Percentiles rank a stretch among this genome's conserved stretches.
Conservation (phyloP, 2,888 invertebrate species). For the Phasia obesa region DNA sequence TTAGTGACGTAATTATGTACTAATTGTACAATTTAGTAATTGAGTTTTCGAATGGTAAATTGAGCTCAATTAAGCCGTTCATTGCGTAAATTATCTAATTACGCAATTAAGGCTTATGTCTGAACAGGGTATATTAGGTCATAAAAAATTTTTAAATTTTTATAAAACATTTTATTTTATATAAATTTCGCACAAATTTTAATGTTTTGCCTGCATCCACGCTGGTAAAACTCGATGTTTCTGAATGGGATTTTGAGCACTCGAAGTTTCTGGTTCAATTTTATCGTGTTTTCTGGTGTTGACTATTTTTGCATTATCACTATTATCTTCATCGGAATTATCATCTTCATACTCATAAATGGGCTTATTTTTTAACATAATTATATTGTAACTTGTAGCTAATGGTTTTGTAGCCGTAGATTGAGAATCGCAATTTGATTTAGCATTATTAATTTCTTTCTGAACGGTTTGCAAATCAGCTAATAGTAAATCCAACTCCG, state of each 20-base stretch:
- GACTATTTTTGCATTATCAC: neutral
- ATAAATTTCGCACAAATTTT: neutral
- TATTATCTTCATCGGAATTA: constrained; percentile 58
- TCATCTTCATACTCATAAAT: constrained; percentile 55
- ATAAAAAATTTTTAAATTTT: too few relatives aligned
- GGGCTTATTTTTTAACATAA: constrained; percentile 35
- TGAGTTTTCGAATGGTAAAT: too few relatives aligned
- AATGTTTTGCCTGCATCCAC: constrained; percentile 59
- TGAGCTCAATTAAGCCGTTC: too few relatives aligned
- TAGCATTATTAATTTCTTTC: constrained; percentile 23
- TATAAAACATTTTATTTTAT: too few relatives aligned
- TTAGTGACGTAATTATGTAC: too few relatives aligned
- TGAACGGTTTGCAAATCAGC: constrained; percentile 54
- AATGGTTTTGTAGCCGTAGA: neutral
- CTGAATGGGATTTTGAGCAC: neutral
- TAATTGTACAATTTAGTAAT: too few relatives aligned
- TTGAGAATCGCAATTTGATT: neutral
- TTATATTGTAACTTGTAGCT: neutral
- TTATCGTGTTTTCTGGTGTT: neutral
- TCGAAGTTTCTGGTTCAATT: neutral
- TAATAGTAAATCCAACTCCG: constrained; percentile 65
- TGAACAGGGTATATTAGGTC: too few relatives aligned
- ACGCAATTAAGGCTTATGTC: too few relatives aligned
- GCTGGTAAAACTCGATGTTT: constrained; percentile 59
- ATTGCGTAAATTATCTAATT: too few relatives aligned